Base-by-base conservation (phyloP, 2,797 vertebrate genomes). In the Tapirus indicus region DNA sequence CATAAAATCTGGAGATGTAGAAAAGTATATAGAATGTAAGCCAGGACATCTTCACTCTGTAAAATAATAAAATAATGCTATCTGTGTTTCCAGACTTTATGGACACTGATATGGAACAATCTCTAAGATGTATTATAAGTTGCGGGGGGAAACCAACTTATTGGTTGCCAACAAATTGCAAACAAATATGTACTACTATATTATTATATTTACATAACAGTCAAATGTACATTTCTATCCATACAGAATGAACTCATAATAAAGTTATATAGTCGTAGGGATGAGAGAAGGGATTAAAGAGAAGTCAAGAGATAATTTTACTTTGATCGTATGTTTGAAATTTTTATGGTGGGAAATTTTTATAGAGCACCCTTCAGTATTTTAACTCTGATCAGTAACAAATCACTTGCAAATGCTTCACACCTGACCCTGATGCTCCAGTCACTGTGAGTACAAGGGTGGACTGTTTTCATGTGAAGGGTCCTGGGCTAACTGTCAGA, bases 61-160 rank as follows among this genome's bases (percentile, higher is more conserved):
- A 80, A 90, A 92, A 90, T 60, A 88, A 87, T 79, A 91, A 95
- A 92, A 91, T 86, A 77, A 25, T 83, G 78, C 17, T 75, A 69
- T 60, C 27, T 58, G 12, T 88, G 64, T 75, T 71, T 94, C 54
- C 56, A 93, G 54, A 93, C n/a, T 86, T 88, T 29, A 72, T 82
- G 49, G 14, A 72, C 58, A 88, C 21, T n/a, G 29, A 85, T 68
- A 95, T 10, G 18, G 32, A 93, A 56, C 41, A 84, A 54, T 88
- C 29, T 80, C 29, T 13, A 88, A 88, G 3, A 56, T 85, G 14
- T 74, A 41, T 95, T 88, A 72, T 23, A 77, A 93, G 56, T 83
- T 93, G 38, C 38, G 14, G 20, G 17, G 9, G 47, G 13, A 41
- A 85, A 82, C 38, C 38, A 38, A 38, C 38, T 38, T 38, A 38